Evolutionary conservation across 23 tunicate genomes (phyloP), one percentile per base, ranked within the genome.

Genomic region (Trididemnum miniatum): DNA sequence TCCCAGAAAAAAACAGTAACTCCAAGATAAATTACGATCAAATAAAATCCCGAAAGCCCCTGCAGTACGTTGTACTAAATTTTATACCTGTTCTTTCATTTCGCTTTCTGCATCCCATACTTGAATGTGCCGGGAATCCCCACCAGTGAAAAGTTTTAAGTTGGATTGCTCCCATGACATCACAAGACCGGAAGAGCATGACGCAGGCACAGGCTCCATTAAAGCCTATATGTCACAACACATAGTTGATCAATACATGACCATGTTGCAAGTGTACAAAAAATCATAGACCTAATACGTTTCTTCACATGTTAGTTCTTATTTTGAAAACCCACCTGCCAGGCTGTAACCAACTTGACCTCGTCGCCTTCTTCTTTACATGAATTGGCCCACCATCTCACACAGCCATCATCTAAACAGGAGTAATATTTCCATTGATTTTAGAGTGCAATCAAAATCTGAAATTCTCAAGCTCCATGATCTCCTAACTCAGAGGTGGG

Each of bases 351-450:
- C 23, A 93, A 84, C 50, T 57, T 35, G 18, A 77, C 64, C 3
- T 74, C 64, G 5, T 35, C 40, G 18, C 32, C 35, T 0, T 78
- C 72, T 38, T 87, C 92, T 28, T 51, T 3, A 35, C 97, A 77
- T 4, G 59, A 24, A 71, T 86, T 73, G 51, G 71, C 83, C 98
- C 98, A 93, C 9, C 90, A 51, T 25, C 98, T 59, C 30, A 93
- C 71, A 81, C 93, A 80, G 27, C 98, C 98, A 57, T 93, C 98
- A 76, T 88, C 98, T 93, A 51, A 32, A 33, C 38, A 12, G 32
- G 4, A 22, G 32, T 4, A 33, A 31, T 5, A 12, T 5, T n/a
- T 62, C 4, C 22, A 62, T 62, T n/a, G 67, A 62, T 26, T 62
- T 62, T n/a, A 24, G n/a, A n/a, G n/a, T n/a, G n/a, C n/a, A n/a